Evolutionary conservation across 2,888 invertebrate genomes (phyloP).

Genomic region (Operophtera brumata): DNA sequence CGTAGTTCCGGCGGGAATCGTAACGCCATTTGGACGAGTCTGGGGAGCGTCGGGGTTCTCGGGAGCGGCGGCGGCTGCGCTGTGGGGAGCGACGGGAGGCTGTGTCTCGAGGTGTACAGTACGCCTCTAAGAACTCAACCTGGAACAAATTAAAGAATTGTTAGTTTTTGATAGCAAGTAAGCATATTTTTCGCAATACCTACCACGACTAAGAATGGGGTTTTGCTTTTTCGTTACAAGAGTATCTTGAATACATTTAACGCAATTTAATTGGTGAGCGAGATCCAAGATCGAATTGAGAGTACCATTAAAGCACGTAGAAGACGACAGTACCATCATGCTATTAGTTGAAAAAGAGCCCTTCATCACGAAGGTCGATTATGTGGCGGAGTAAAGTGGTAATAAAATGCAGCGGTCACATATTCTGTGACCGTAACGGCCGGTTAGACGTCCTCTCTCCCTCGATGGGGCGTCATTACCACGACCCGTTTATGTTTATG

Average conservation of each 20-base stretch:
- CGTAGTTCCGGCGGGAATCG: slow-evolving; percentile 71
- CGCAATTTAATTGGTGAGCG: neutral
- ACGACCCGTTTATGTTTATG: slow-evolving; percentile 77
- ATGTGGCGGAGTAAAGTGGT: slow-evolving; percentile 80
- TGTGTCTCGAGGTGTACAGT: slow-evolving; percentile 87
- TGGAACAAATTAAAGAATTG: slow-evolving; percentile 65
- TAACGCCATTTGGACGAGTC: slow-evolving; percentile 73
- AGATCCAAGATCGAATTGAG: slow-evolving; percentile 20
- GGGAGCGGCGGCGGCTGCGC: slow-evolving; percentile 68
- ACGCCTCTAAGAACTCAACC: slow-evolving; percentile 87
- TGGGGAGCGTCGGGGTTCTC: slow-evolving; percentile 69
- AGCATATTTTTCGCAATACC: too few species aligned
- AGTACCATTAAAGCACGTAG: slow-evolving; percentile 21
- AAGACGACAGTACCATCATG: slow-evolving; percentile 50
- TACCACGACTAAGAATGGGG: too few species aligned
- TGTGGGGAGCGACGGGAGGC: slow-evolving; percentile 70
- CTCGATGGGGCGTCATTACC: slow-evolving; percentile 73
- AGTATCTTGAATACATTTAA: neutral
- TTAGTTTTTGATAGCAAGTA: neutral
- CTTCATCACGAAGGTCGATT: slow-evolving; percentile 78
- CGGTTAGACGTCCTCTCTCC: slow-evolving; percentile 73
- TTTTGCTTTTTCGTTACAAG: neutral
- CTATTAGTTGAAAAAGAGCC: slow-evolving; percentile 71
- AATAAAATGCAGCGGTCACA: slow-evolving; percentile 81
- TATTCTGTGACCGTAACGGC: slow-evolving; percentile 75